phyloP scores from a whole-genome alignment of 2,888 invertebrate species.

The Bhutanitis thaidina region DNA sequence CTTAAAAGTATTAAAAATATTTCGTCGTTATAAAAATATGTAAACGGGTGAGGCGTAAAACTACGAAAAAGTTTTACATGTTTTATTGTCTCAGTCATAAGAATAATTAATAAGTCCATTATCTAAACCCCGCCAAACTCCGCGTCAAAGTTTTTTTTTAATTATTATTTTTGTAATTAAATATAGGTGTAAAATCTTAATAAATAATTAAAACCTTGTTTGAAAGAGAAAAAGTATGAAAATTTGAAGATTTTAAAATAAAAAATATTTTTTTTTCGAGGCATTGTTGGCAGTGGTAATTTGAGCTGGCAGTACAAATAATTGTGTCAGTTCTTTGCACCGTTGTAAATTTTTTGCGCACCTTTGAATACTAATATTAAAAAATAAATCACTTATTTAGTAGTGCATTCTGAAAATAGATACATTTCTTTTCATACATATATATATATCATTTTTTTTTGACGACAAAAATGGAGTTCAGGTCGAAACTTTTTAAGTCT shows the following conservation, averaged over 20 bases:
- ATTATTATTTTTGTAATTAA: background rate
- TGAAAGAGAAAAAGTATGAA: background rate
- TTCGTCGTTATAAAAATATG: background rate
- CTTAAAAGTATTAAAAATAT: slow-evolving; percentile 6
- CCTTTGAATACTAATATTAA: no score
- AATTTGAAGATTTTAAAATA: background rate
- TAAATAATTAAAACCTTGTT: background rate
- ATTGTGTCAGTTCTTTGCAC: slow-evolving; percentile 4
- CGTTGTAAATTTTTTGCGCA: background rate
- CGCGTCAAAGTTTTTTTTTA: background rate
- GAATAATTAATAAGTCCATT: background rate
- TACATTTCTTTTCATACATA: no score
- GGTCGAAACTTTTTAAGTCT: no score
- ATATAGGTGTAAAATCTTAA: background rate
- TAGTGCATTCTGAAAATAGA: no score
- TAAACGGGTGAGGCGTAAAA: background rate
- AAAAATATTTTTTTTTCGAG: background rate
- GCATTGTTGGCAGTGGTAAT: slow-evolving; percentile 48
- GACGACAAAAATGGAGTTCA: no score
- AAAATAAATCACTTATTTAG: no score
- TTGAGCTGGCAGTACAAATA: slow-evolving; percentile 27
- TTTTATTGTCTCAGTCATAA: slow-evolving; percentile 17
- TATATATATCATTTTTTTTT: no score
- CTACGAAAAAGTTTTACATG: background rate
- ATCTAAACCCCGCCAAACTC: background rate